Evolutionary conservation across 1,140 invertebrate genomes (phyloP).

Genomic region (Drosophila fuyamai): DNA sequence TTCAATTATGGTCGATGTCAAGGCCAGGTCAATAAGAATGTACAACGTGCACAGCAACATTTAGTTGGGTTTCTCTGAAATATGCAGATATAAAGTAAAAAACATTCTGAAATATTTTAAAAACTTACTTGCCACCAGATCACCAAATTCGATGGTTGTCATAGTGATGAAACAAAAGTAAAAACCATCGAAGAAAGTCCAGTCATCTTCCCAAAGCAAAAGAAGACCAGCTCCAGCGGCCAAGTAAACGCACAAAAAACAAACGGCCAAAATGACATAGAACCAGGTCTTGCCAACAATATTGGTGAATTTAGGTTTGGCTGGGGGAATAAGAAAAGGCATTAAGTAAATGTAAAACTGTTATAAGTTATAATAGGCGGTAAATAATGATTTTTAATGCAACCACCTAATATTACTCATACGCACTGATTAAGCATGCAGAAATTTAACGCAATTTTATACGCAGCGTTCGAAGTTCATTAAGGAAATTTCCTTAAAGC

Average conservation of each 20-base stretch:
- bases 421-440: background rate
- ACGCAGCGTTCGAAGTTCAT: too few relatives aligned
- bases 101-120: background rate
- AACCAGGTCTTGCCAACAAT: conserved; percentile 86
- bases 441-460: too few relatives aligned
- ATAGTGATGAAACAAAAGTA: conserved; percentile 98
- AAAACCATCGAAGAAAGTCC: conserved; percentile 96
- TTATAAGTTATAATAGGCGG: too few relatives aligned
- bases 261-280: conserved; percentile 89
- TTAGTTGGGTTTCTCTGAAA: conserved; percentile 92
- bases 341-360: background rate
- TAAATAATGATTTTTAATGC: background rate
- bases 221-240: conserved; percentile 91
- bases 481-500: too few relatives aligned
- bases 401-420: background rate
- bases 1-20: conserved; percentile 98
- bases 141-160: conserved; percentile 97
- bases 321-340: conserved; percentile 9
- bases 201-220: conserved; percentile 92
- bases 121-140: conserved; percentile 93
- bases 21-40: conserved; percentile 95
- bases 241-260: conserved; percentile 91
- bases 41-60: conserved; percentile 96
- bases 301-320: conserved; percentile 78
- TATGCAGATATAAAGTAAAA: conserved; percentile 3